Percentiles rank a stretch among this genome's conserved stretches.
Evolutionary conservation across 2,113 vertebrate species (phyloP).

Genomic region (Sylvicapra grimmia): DNA sequence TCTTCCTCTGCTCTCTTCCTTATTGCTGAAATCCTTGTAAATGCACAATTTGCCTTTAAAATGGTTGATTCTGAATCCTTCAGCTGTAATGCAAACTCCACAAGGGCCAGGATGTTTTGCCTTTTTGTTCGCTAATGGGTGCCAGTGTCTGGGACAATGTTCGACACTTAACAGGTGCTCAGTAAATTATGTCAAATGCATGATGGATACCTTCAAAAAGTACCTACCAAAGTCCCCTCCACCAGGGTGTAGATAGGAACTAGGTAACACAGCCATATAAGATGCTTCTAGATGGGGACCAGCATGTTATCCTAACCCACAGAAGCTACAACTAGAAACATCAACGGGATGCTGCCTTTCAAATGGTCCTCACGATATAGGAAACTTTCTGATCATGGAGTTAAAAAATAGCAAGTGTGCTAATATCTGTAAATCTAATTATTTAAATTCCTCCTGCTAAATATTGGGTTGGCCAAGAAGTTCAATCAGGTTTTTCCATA

Average conservation of each 20-base stretch:
- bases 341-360: background rate
- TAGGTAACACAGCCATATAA: background rate
- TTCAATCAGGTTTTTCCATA: background rate
- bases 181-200: background rate
- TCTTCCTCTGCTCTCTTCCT: background rate
- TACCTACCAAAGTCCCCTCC: background rate
- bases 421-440: background rate
- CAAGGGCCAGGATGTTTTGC: background rate
- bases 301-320: background rate
- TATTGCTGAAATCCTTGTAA: background rate
- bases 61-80: background rate
- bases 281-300: background rate
- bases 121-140: background rate
- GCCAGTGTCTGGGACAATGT: background rate
- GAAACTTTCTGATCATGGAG: background rate
- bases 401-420: constrained; percentile 1
- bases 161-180: background rate
- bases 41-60: background rate
- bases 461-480: background rate
- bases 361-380: background rate
- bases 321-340: background rate
- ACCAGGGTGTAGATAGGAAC: background rate
- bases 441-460: background rate
- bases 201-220: background rate
- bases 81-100: background rate